Conservation (phyloP, 2,113 vertebrate species). For the Notechis scutatus region DNA sequence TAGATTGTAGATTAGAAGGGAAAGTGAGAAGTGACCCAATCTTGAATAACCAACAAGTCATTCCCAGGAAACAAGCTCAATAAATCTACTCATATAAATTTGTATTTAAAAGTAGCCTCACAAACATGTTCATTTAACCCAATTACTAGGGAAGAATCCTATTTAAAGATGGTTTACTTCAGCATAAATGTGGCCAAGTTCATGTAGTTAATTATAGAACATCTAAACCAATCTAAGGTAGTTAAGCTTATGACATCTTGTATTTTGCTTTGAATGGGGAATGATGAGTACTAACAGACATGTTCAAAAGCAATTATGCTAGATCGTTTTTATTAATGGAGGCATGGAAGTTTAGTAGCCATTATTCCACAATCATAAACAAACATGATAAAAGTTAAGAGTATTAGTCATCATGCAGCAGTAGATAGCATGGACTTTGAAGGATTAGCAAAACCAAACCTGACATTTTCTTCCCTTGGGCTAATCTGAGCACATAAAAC, state of each 20-base stretch:
- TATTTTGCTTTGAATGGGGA: not conserved
- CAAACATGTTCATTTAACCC: not conserved
- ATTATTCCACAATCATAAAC: not conserved
- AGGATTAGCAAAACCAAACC: not conserved
- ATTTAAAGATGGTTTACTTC: not conserved
- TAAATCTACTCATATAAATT: not conserved
- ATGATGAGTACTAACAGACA: not conserved
- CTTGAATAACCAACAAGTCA: not conserved
- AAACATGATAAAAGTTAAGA: not conserved
- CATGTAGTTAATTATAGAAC: not conserved
- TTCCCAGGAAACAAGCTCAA: not conserved
- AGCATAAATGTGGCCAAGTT: not conserved
- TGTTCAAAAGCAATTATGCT: not conserved
- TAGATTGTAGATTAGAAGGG: not conserved
- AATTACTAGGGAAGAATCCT: not conserved
- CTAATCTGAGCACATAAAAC: not conserved
- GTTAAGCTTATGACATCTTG: not conserved
- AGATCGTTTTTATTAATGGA: not conserved
- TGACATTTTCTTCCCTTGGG: not conserved
- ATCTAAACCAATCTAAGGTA: not conserved
- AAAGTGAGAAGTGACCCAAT: not conserved
- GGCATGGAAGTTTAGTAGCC: not conserved
- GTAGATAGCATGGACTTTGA: conserved; percentile 1
- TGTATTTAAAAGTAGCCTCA: not conserved
- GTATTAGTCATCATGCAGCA: not conserved